Base-by-base conservation (phyloP, 2,888 invertebrate species). In the Eupithecia exiguata region DNA sequence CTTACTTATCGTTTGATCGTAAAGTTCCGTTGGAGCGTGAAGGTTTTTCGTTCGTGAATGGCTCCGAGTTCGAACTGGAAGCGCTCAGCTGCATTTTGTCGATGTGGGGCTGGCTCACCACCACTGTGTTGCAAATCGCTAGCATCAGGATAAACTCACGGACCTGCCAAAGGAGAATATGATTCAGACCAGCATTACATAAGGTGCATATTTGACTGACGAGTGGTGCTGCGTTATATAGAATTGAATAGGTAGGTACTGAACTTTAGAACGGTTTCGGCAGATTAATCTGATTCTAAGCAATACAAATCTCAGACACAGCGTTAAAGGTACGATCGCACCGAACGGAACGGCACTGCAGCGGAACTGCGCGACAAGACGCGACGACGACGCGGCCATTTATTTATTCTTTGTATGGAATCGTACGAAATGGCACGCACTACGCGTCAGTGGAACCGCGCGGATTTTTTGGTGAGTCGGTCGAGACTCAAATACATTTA, bases 61-160 rank as follows among this genome's bases (percentile, higher is more conserved):
- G 95, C 36, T 89, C 89, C 58, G 72, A 68, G 68, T 81, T 84
- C 25, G 87, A 87, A 70, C 78, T 85, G 40, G 91, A 88, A 7
- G 85, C 86, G 87, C 96, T 97, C 71, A 96, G 95, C 88, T 96
- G 96, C 96, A 97, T 97, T 49, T 89, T 83, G 87, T 96, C 96
- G 61, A 95, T 94, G 89, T 96, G 96, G 10, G 98, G 98, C 87
- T 97, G 97, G 80, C 98, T 97, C 70, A 99, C 99, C 71, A 99
- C 97, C 10, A 99, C 99, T 0, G 99, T 99, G 93, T 99, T 99
- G 91, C 99, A 99, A 76, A 99, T 96, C 21, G 99, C 97, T 89
- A 99, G 94, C 36, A 98, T 96, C 76, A 99, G 89, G 79, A 99
- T 96, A 91, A 99, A 99, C 88, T 98, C 98, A 83, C 97, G 97